Conservation (phyloP, 2,797 vertebrate genomes). For the Sciaenops ocellatus region DNA sequence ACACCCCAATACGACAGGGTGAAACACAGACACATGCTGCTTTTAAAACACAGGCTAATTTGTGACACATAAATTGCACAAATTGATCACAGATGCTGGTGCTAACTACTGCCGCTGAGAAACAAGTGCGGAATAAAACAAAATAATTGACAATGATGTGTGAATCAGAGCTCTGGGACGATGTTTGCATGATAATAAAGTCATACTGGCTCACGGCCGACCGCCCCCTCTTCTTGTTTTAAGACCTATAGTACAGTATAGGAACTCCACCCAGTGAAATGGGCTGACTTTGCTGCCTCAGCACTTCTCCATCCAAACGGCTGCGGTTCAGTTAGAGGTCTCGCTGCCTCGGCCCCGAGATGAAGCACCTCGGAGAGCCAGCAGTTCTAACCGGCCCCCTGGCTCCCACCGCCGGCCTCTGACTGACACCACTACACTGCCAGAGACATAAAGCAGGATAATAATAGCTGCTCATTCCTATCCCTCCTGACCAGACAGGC, state of each 20-base stretch:
- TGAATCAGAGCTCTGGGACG: constrained; percentile 63
- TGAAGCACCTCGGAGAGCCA: constrained; percentile 76
- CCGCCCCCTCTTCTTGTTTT: constrained; percentile 53
- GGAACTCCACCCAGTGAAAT: constrained; percentile 71
- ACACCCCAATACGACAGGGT: constrained; percentile 60
- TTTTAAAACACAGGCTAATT: constrained; percentile 67
- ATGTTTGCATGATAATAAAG: constrained; percentile 61
- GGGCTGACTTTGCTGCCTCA: constrained; percentile 72
- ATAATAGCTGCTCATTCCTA: constrained; percentile 73
- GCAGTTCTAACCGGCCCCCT: constrained; percentile 65
- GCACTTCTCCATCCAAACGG: constrained; percentile 76
- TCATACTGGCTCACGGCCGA: constrained; percentile 38
- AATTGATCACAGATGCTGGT: constrained; percentile 74
- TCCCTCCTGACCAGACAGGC: constrained; percentile 51
- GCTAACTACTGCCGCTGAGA: constrained; percentile 48
- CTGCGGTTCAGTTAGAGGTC: constrained; percentile 81
- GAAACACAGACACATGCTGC: constrained; percentile 64
- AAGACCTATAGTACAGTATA: constrained; percentile 57
- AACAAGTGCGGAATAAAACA: constrained; percentile 63
- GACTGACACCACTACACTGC: constrained; percentile 67
- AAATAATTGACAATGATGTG: constrained; percentile 57
- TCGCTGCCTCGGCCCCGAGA: constrained; percentile 72
- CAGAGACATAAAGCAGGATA: constrained; percentile 77
- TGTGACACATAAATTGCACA: constrained; percentile 64
- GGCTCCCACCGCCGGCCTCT: constrained; percentile 66